A percentile compares a stretch with the other conserved stretches of the same genome.
Conservation (phyloP, 2,888 invertebrate genomes). For the Conistra vaccinii region DNA sequence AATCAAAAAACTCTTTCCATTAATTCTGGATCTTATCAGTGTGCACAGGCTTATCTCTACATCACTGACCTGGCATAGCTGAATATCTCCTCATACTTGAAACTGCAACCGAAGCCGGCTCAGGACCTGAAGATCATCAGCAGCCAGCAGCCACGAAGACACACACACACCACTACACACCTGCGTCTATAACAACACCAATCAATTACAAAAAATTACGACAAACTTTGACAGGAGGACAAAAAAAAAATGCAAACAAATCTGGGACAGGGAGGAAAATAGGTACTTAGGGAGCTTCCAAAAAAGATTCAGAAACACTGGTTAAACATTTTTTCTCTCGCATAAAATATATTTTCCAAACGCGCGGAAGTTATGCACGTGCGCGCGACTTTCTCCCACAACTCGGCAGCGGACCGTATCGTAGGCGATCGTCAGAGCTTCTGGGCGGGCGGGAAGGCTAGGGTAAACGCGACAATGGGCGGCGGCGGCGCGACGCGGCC, state of each 20-base stretch:
- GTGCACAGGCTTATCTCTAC: background rate
- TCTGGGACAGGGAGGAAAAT: slow-evolving; percentile 43
- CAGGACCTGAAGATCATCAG: slow-evolving; percentile 80
- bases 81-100: slow-evolving; percentile 83
- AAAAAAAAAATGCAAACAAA: slow-evolving; percentile 49
- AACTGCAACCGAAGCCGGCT: slow-evolving; percentile 68
- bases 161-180: slow-evolving; percentile 85
- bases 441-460: slow-evolving; percentile 86
- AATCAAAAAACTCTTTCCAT: background rate
- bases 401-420: slow-evolving; percentile 84
- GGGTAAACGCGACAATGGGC: slow-evolving; percentile 85
- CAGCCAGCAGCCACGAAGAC: slow-evolving; percentile 76
- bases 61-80: slow-evolving; percentile 82
- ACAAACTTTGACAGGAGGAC: slow-evolving; percentile 62
- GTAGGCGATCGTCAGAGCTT: slow-evolving; percentile 84
- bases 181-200: slow-evolving; percentile 75
- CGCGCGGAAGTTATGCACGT: slow-evolving; percentile 83
- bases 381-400: slow-evolving; percentile 76
- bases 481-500: slow-evolving; percentile 88
- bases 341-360: slow-evolving; percentile 66
- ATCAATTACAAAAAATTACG: slow-evolving; percentile 67
- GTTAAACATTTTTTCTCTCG: slow-evolving; percentile 68
- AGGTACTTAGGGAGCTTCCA: slow-evolving; percentile 31
- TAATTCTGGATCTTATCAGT: background rate
- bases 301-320: slow-evolving; percentile 58